These are phyloP conservation scores for Sparus aurata DNA, from an alignment of 2,797 vertebrate genomes.

Conservation along the genomic window DNA sequence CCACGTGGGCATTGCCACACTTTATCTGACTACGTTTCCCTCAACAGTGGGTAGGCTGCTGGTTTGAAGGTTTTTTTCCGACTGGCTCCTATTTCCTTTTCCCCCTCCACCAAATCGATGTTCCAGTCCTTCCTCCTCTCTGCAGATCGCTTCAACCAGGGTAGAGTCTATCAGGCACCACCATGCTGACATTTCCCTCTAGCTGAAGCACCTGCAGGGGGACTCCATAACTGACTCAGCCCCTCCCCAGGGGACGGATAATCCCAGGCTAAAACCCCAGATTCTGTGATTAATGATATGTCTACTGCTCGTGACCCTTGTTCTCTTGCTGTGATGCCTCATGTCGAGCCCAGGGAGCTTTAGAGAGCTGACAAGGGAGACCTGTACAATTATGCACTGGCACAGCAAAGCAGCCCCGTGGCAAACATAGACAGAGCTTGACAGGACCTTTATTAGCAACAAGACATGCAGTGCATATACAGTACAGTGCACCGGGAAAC, in stretches of 20 bases:
- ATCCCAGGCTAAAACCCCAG: slow-evolving; percentile 75
- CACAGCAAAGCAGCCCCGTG: slow-evolving; percentile 69
- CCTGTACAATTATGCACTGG: slow-evolving; percentile 78
- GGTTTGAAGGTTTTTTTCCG: slow-evolving; percentile 63
- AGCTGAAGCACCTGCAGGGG: slow-evolving; percentile 64
- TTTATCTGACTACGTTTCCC: slow-evolving; percentile 62
- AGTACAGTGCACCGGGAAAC: slow-evolving; percentile 45
- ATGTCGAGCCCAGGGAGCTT: slow-evolving; percentile 65
- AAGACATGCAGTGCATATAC: slow-evolving; percentile 47
- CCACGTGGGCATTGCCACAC: slow-evolving; percentile 50
- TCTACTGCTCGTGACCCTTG: slow-evolving; percentile 75
- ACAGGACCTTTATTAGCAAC: slow-evolving; percentile 74
- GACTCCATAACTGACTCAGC: slow-evolving; percentile 61
- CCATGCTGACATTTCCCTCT: slow-evolving; percentile 74
- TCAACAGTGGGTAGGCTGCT: slow-evolving; percentile 53
- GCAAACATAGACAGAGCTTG: slow-evolving; percentile 67
- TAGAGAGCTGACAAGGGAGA: slow-evolving; percentile 67
- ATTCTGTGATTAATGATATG: slow-evolving; percentile 83
- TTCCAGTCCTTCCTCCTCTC: slow-evolving; percentile 73
- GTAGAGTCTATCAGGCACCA: slow-evolving; percentile 75
- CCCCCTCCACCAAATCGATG: slow-evolving; percentile 81
- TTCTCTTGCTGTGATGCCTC: slow-evolving; percentile 74
- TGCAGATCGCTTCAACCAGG: slow-evolving; percentile 66
- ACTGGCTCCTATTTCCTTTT: slow-evolving; percentile 59
- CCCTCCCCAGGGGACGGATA: slow-evolving; percentile 72